Base-by-base conservation (phyloP, 2,888 invertebrate genomes). In the Ennomos quercinarius region DNA sequence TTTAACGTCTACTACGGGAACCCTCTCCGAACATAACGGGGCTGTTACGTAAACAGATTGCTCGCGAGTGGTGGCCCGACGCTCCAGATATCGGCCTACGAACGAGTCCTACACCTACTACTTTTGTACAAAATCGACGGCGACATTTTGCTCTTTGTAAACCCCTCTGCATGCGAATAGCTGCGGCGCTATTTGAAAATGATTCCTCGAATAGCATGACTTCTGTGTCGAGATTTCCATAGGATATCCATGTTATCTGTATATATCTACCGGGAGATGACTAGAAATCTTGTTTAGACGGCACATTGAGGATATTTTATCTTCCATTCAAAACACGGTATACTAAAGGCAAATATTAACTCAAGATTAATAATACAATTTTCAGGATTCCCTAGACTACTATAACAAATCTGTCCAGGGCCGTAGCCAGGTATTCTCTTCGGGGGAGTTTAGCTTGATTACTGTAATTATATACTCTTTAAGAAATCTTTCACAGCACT, bases 11-110 rank as follows among this genome's bases (percentile, higher is more conserved):
- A 88, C 82, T 87, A 84, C 87, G 89, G 78, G 82, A 89, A 89
- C 90, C 90, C 89, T 90, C 89, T 87, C 86, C 74, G 86, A 87
- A 86, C 88, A 88, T 91, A 92, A 91, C 91, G 91, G 91, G 86
- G 86, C 86, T 87, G 91, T 92, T 91, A 92, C 91, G 89, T 90
- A 91, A 91, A 91, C 90, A 92, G 89, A 92, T 92, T 91, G 91
- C 88, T 85, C 83, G 87, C 86, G 87, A 88, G 86, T 81, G 83
- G 84, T 80, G 84, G 84, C 73, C 84, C 65, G 77, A 75, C 79
- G 78, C 77, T 80, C 78, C 72, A 81, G 84, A 89, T 87, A 87
- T 84, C 83, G 78, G 84, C 86, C 87, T 84, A 84, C 84, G 78
- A 82, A 81, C 82, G 78, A 81, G 72, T 80, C 76, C 76, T 81